A percentile compares a stretch with the other conserved stretches of the same genome.
Conservation (phyloP, 2,797 vertebrate species). For the Lutjanus argentimaculatus region DNA sequence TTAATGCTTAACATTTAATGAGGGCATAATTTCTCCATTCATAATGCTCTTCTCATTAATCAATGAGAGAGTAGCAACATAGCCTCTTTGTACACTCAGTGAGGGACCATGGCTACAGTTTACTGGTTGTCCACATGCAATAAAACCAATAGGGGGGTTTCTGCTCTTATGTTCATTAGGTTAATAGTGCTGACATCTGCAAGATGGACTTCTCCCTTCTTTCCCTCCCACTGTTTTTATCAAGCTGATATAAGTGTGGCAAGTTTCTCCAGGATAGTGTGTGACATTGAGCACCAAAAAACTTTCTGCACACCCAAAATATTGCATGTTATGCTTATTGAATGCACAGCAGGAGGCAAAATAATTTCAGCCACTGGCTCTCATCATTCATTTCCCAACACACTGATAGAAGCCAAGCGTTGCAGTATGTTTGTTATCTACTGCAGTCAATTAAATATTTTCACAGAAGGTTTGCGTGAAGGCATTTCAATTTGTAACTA, state of each 20-base stretch:
- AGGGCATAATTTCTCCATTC: not conserved
- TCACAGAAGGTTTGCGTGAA: not conserved
- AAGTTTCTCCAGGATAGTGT: not conserved
- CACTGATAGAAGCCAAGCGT: not conserved
- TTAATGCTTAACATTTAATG: constrained; percentile 35
- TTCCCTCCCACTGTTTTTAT: not conserved
- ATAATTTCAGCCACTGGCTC: constrained; percentile 9
- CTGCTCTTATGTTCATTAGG: not conserved
- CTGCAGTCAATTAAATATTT: constrained; percentile 11
- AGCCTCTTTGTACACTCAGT: not conserved
- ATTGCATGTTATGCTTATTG: not conserved
- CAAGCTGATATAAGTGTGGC: not conserved
- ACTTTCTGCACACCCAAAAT: not conserved
- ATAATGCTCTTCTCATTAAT: not conserved
- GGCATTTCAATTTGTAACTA: not conserved
- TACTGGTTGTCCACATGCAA: too few species aligned
- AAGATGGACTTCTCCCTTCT: not conserved
- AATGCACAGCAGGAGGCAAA: constrained; percentile 12
- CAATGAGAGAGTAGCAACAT: not conserved
- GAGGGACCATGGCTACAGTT: not conserved
- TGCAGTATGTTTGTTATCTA: constrained; percentile 1
- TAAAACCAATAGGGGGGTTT: not conserved
- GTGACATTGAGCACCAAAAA: not conserved
- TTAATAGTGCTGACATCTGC: not conserved
- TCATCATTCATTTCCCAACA: constrained; percentile 18